These are phyloP conservation scores for Amphipoea lucens DNA, from an alignment of 2,888 invertebrate species.

Conservation along the genomic window DNA sequence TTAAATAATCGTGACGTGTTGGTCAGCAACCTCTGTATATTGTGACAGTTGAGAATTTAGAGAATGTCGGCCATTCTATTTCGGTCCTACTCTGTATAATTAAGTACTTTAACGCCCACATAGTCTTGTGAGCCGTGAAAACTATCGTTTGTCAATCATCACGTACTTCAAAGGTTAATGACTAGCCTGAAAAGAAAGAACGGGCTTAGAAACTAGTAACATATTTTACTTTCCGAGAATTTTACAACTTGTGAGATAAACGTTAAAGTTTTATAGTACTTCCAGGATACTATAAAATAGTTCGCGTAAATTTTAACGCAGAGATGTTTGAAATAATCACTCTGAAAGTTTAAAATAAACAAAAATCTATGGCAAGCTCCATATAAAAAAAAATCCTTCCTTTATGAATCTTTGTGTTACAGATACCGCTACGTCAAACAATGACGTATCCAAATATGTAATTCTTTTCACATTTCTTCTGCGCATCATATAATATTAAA, in stretches of 20 bases:
- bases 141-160: slow-evolving; percentile 9
- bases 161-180: slow-evolving; percentile 17
- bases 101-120: slow-evolving; percentile 16
- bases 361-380: too few species aligned
- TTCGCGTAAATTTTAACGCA: neutral
- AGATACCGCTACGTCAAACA: neutral
- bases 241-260: slow-evolving; percentile 3
- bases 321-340: too few species aligned
- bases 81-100: slow-evolving; percentile 6
- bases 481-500: slow-evolving; percentile 23
- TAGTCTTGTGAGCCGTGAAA: neutral
- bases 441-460: neutral
- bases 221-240: slow-evolving; percentile 34
- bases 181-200: slow-evolving; percentile 28
- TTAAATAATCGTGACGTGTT: neutral
- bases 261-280: slow-evolving; percentile 6
- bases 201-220: slow-evolving; percentile 28
- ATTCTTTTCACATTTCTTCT: slow-evolving; percentile 4
- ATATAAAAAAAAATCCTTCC: too few species aligned
- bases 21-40: neutral
- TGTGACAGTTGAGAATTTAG: slow-evolving; percentile 21
- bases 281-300: slow-evolving; percentile 3
- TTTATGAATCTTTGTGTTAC: neutral
- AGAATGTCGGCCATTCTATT: slow-evolving; percentile 34
- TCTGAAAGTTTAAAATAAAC: too few species aligned